Evolutionary conservation across 2,888 invertebrate species (phyloP), one percentile per base, ranked within the genome.

Genomic region (Clunio marinus): DNA sequence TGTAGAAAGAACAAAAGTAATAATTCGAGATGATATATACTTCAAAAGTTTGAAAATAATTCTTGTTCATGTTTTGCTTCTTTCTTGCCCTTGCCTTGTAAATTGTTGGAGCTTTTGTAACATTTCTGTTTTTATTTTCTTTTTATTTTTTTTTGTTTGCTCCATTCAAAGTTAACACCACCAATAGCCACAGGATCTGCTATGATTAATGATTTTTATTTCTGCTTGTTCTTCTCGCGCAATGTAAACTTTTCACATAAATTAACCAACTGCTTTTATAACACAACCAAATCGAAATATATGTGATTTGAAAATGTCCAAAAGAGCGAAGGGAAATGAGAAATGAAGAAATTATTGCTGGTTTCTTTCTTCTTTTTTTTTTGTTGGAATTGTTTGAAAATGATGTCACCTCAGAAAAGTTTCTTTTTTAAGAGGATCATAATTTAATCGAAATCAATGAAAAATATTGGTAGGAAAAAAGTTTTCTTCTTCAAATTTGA

Each of bases 141-240:
- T 22, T 22, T 22, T 17, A 7, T 51, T n/a, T 15, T 32, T 35
- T 60, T 37, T 37, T 32, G 37, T 25, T 37, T 27, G 27, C 27
- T 57, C 27, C 25, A 27, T 57, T 59, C 46, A 46, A 63, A 63
- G 63, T 63, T 63, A 63, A 63, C 63, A 37, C 63, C 63, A 63
- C 63, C 45, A 37, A 63, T 63, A 46, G 63, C 63, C 63, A 63
- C 63, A 63, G 63, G 63, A 45, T 63, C 60, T 24, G 41, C 27
- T 63, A 63, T 63, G 63, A 63, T 63, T 63, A 63, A 63, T 63
- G 63, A 27, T 63, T 63, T 63, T 63, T 46, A 27, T 63, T 63
- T 63, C 45, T 25, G 63, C 20, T 32, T 32, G 4, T 32, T 32
- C 57, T 57, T 25, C 22, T 46, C 63, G 46, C 63, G 63, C 63